A percentile compares a stretch with the other conserved stretches of the same genome.
Evolutionary conservation across 2,888 invertebrate genomes (phyloP).

Genomic region (Cartodere bifasciata): DNA sequence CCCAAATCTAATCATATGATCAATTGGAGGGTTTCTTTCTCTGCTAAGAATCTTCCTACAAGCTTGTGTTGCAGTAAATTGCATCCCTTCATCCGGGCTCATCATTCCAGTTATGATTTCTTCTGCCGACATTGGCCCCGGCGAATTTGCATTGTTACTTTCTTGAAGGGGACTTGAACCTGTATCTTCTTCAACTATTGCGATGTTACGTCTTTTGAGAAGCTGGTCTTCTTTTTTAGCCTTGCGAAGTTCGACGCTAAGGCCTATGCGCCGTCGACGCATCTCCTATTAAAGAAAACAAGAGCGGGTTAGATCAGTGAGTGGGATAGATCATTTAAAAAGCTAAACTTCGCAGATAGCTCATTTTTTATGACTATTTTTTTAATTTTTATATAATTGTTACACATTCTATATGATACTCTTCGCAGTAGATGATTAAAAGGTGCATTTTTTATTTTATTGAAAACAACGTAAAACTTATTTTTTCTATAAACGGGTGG

Average conservation of each 20-base stretch:
- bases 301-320: slow-evolving; percentile 7
- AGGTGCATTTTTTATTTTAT: too few species aligned
- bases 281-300: slow-evolving; percentile 51
- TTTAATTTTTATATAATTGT: too few species aligned
- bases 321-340: too few species aligned
- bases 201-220: slow-evolving; percentile 77
- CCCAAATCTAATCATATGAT: slow-evolving; percentile 69
- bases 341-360: too few species aligned
- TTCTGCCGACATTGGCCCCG: slow-evolving; percentile 44
- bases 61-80: slow-evolving; percentile 62
- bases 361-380: too few species aligned
- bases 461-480: too few species aligned
- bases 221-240: slow-evolving; percentile 89
- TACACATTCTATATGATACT: too few species aligned
- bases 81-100: slow-evolving; percentile 46
- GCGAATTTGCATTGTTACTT: slow-evolving; percentile 30
- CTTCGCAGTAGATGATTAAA: too few species aligned
- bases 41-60: slow-evolving; percentile 80
- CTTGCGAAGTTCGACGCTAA: slow-evolving; percentile 83
- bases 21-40: slow-evolving; percentile 85
- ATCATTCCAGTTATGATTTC: slow-evolving; percentile 59
- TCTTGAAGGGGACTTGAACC: slow-evolving; percentile 41
- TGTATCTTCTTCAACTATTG: slow-evolving; percentile 42
- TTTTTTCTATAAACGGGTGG: too few species aligned
- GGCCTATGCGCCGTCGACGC: slow-evolving; percentile 77